Evolutionary conservation across 64 coral and sea anemone species (phyloP), one percentile per base, ranked within the genome.

Genomic region (Montipora cactus): DNA sequence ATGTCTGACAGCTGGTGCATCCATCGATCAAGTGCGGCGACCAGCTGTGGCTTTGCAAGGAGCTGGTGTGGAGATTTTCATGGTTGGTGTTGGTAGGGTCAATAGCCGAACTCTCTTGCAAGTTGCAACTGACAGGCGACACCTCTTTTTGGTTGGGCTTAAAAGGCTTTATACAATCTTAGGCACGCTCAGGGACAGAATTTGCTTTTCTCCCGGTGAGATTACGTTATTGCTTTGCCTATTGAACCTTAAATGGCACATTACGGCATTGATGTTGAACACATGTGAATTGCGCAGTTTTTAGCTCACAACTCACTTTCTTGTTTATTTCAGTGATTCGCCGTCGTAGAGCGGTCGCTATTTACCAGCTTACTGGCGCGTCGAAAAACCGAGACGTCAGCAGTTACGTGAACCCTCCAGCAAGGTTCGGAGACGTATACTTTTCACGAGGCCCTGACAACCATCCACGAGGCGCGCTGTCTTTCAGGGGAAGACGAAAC

Each of bases 151-250:
- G 12, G 77, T 47, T 20, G 22, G 51, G 46, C 21, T 14, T 46
- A 28, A n/a, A 14, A 47, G 5, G 4, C 59, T 90, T 23, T 4
- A 69, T 16, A 90, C 73, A 6, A 90, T 90, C 2, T 77, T 90
- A 18, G 22, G 75, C 15, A 69, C 52, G 7, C 18, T 90, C 74
- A 79, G 59, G 61, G 76, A 79, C 47, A 90, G 47, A 53, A 93
- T 93, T 20, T 93, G 91, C 37, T 48, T 74, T 53, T 59, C 91
- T 28, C 91, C 91, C 70, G 83, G 91, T 93, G 78, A 88, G 74
- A 10, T 45, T 61, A 6, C 14, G 0, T 12, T 64, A 12, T 64
- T 55, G 52, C 52, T 55, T 10, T 15, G 61, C 61, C 9, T 64
- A 15, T 15, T 64, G 9, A 12, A 64, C 13, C 9, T 4, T 64